phyloP scores from a whole-genome alignment of 92 coral and sea anemone species.

The Paragorgia papillata region DNA sequence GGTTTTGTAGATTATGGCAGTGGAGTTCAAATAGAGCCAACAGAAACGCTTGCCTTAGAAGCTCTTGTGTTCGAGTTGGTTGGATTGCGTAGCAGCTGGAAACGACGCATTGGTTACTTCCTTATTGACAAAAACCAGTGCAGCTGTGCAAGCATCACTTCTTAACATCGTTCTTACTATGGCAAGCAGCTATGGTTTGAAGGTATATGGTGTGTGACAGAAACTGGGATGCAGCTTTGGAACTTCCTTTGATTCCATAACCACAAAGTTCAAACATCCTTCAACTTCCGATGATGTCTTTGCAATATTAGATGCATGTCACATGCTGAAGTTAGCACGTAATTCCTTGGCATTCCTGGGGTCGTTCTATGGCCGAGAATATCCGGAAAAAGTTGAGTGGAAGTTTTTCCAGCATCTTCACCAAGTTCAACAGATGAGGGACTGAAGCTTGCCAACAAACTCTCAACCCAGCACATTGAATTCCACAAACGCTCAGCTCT shows the following conservation, averaged over 20 bases:
- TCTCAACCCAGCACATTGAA: constrained; percentile 26
- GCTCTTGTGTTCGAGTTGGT: constrained; percentile 17
- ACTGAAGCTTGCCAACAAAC: not conserved
- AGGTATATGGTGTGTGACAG: constrained; percentile 23
- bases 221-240: constrained; percentile 14
- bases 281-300: constrained; percentile 7
- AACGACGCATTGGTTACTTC: constrained; percentile 2
- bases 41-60: constrained; percentile 18
- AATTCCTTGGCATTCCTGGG: constrained; percentile 15
- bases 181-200: not conserved
- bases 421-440: constrained; percentile 19
- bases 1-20: constrained; percentile 27
- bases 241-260: not conserved
- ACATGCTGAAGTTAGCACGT: constrained; percentile 13
- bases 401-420: constrained; percentile 15
- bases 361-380: not conserved
- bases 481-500: constrained; percentile 27
- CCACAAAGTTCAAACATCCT: not conserved
- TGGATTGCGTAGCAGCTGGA: constrained; percentile 12
- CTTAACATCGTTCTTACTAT: not conserved
- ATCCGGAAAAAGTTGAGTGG: constrained; percentile 5
- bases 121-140: not conserved
- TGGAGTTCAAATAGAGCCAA: not conserved
- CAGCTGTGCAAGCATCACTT: constrained; percentile 1
- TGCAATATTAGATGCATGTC: constrained; percentile 29